Evolutionary conservation across 2,888 invertebrate species (phyloP).

Genomic region (Amphimallon solstitiale): DNA sequence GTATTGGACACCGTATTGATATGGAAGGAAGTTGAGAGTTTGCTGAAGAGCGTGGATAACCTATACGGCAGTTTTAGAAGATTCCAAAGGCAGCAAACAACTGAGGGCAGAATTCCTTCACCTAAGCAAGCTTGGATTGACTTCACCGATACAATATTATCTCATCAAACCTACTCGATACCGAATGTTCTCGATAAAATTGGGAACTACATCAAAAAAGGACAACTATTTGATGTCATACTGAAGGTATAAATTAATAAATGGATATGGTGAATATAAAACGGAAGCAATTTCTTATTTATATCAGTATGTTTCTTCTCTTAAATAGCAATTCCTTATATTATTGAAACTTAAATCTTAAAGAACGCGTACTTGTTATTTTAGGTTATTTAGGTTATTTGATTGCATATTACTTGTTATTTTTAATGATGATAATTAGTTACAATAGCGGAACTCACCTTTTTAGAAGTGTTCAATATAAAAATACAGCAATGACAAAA

Average conservation of each 20-base stretch:
- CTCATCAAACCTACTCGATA: slow-evolving; percentile 71
- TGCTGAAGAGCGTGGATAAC: slow-evolving; percentile 71
- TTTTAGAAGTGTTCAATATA: too few relatives aligned
- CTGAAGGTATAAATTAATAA: slow-evolving; percentile 68
- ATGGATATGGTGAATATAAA: too few relatives aligned
- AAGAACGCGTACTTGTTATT: too few relatives aligned
- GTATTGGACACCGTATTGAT: slow-evolving; percentile 67
- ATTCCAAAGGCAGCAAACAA: slow-evolving; percentile 65
- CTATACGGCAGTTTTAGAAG: slow-evolving; percentile 75
- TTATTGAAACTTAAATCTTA: too few relatives aligned
- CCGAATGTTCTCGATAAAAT: slow-evolving; percentile 69
- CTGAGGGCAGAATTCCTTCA: slow-evolving; percentile 57
- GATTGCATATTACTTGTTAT: too few relatives aligned
- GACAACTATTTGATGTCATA: slow-evolving; percentile 73
- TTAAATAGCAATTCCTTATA: too few relatives aligned
- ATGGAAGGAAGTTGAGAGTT: slow-evolving; percentile 72
- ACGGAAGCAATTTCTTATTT: too few relatives aligned
- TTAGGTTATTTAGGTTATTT: too few relatives aligned
- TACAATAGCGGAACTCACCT: too few relatives aligned
- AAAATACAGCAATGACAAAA: too few relatives aligned
- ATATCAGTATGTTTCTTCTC: too few relatives aligned
- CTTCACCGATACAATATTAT: slow-evolving; percentile 72
- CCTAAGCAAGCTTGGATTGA: slow-evolving; percentile 70
- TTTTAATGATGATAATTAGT: too few relatives aligned
- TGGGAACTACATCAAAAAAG: slow-evolving; percentile 70